A percentile compares a stretch with the other conserved stretches of the same genome.
These are phyloP conservation scores for Python bivittatus DNA, from an alignment of 2,113 vertebrate species.

Conservation along the genomic window DNA sequence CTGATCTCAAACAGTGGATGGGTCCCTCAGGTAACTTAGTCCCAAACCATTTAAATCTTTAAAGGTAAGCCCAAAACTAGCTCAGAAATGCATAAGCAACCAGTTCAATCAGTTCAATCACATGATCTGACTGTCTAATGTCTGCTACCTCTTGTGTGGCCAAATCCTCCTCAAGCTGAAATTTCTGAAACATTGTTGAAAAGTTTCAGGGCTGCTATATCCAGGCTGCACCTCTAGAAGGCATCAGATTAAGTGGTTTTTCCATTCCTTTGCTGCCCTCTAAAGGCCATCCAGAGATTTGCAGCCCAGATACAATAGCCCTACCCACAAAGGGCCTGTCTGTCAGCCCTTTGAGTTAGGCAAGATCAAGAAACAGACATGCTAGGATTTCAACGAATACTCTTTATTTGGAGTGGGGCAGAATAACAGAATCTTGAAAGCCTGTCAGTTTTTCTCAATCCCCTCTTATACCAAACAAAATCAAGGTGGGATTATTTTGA, in stretches of 20 bases:
- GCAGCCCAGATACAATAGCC: not conserved
- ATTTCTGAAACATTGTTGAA: not conserved
- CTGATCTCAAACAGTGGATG: not conserved
- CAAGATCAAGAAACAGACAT: not conserved
- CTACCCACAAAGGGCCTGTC: not conserved
- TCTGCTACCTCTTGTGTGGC: no score
- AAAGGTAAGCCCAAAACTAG: not conserved
- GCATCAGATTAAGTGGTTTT: not conserved
- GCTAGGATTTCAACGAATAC: not conserved
- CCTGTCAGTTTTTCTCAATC: not conserved
- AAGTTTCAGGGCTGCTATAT: not conserved
- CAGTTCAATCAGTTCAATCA: no score
- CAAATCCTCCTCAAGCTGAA: not conserved
- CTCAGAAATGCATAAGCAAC: not conserved
- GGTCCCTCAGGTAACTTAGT: not conserved
- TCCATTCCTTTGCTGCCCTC: not conserved
- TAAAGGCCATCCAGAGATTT: not conserved
- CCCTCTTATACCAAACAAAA: not conserved
- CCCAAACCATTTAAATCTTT: not conserved
- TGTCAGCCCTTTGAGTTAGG: not conserved
- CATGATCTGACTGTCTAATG: no score
- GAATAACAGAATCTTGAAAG: not conserved
- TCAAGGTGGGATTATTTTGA: not conserved
- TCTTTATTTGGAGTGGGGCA: not conserved
- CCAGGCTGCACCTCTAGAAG: not conserved